Base-by-base conservation (phyloP, 2,888 invertebrate species). In the Nomada lathburiana region DNA sequence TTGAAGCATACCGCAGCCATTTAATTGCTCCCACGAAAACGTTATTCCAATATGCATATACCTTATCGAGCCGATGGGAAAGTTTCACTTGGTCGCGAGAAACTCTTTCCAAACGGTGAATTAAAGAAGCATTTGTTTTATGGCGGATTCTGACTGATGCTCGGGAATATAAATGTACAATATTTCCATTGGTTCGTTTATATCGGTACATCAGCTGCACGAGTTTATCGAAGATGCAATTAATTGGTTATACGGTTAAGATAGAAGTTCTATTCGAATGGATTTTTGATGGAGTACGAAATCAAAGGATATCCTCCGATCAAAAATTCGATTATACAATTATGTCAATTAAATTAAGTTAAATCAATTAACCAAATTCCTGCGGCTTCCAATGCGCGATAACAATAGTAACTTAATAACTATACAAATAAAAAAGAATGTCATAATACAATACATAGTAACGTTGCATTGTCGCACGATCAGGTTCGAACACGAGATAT, bases 401-500 rank as follows among this genome's bases (percentile, higher is more conserved):
- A 16, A 11, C 26, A 29, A 26, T 16, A 18, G 59, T 36, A 3
- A 18, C 2, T 59, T 7, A 44, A 23, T 2, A 11, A 44, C 18
- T 55, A 4, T 20, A 18, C 10, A 2, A 16, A 4, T 23, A 9
- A 10, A 18, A 18, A 18, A 44, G 0, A 36, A 55, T 68, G 11
- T 23, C 36, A 23, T 13, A 13, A 57, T 29, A 50, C 16, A 13
- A 57, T 29, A 50, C 47, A 47, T 53, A 64, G 47, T 75, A 73
- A 79, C 69, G 13, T 44, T 18, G 57, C 13, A 79, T 77, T 64
- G 29, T 81, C 50, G 53, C 50, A 16, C 69, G 63, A 76, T 59
- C 80, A 93, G 93, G 87, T 92, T 64, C 90, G 92, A 83, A 93
- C 92, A 36, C 90, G 90, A 74, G 92, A 93, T 60, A 87, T 90